Evolutionary conservation across 1,140 invertebrate species (phyloP), one percentile per base, ranked within the genome.

Genomic region (Hylyphantes graminicola): DNA sequence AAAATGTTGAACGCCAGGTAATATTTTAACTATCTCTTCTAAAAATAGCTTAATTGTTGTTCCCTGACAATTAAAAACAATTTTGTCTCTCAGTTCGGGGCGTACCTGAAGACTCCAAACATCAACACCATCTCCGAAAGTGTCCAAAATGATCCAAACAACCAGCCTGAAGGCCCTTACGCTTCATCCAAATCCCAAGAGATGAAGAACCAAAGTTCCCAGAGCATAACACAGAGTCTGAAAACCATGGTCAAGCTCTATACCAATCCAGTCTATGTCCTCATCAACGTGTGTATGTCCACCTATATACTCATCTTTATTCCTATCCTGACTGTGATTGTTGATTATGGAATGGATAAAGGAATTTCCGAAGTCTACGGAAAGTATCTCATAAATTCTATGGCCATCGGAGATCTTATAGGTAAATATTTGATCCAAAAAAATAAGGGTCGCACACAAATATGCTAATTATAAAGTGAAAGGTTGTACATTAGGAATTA

Each of bases 261-360:
- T 19, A 61, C 57, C 17, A 82, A 82, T 13, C 79, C 79, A 53
- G 57, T 74, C 7, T 82, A 73, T 19, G 50, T 82, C 9, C 70
- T 82, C 6, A 82, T 73, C 21, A 73, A 67, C 17, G 7, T 80
- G 5, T 70, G 77, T 9, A 80, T 80, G 77, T 50, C 67, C 2
- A 63, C 67, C 7, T 80, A 80, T 48, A 50, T 80, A 12, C 1
- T 80, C 53, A 80, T 80, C 11, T 80, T 80, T 48, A 70, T 70
- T 19, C 77, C 77, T 15, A 80, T 80, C 15, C 54, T 80, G 2
- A 72, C 77, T 2, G 64, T 68, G 15, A 68, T 80, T 10, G 77
- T 80, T 53, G 77, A 80, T 17, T 80, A 80, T 55, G 51, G 65
- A 17, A 80, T 50, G 12, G 77, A 80, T 17, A 80, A 80, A 59